Evolutionary conservation across 1,140 invertebrate species (phyloP).

Genomic region (Drosophila ambigua): DNA sequence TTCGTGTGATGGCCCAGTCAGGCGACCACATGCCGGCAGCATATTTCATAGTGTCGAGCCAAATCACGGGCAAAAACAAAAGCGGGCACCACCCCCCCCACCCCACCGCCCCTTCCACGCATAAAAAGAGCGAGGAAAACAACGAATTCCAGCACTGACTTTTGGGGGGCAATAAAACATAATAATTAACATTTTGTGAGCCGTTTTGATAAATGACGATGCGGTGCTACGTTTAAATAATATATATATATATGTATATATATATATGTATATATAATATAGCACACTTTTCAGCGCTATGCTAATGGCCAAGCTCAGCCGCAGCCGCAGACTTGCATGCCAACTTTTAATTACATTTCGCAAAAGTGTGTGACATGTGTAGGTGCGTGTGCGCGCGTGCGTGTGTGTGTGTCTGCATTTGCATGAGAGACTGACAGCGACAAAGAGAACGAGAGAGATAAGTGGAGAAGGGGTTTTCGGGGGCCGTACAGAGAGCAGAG

Average conservation of each 20-base stretch:
- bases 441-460: constrained; percentile 1
- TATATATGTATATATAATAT: not conserved
- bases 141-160: constrained; percentile 9
- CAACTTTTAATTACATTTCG: constrained; percentile 78
- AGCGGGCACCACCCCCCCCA: too few species aligned
- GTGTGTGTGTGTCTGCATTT: constrained; percentile 48
- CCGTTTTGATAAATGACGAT: constrained; percentile 73
- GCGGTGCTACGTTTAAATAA: constrained; percentile 61
- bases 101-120: too few species aligned
- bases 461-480: not conserved
- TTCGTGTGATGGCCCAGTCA: constrained; percentile 28
- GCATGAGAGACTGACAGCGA: constrained; percentile 57
- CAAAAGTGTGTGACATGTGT: constrained; percentile 55
- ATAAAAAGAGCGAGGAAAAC: not conserved
- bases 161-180: constrained; percentile 66
- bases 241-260: constrained; percentile 7
- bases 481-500: too few species aligned
- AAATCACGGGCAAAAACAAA: constrained; percentile 47
- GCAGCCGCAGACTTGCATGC: constrained; percentile 76
- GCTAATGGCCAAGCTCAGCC: constrained; percentile 69
- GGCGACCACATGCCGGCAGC: constrained; percentile 59
- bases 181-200: constrained; percentile 77
- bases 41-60: constrained; percentile 64
- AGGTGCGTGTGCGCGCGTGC: constrained; percentile 29
- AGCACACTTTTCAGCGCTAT: constrained; percentile 73